phyloP scores from a whole-genome alignment of 1,140 invertebrate species.

The Anadara kagoshimensis region DNA sequence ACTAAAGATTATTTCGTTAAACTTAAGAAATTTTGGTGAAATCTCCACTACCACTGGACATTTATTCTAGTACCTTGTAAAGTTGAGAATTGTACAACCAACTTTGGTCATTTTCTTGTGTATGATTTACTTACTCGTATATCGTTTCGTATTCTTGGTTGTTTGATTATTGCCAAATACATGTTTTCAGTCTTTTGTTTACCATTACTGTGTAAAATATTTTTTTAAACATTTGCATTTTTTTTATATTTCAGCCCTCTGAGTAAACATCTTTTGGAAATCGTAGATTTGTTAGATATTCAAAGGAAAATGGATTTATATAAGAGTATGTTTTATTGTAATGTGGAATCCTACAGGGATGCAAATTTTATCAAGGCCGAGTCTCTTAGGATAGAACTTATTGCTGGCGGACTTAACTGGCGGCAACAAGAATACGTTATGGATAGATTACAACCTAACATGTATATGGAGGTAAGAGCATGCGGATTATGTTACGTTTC shows the following conservation, averaged over 20 bases:
- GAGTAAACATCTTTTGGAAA: slow-evolving; percentile 65
- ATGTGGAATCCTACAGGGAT: slow-evolving; percentile 57
- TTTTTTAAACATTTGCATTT: not conserved
- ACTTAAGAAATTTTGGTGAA: no score
- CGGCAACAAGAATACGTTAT: slow-evolving; percentile 68
- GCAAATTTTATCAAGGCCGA: slow-evolving; percentile 66
- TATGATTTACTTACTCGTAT: no score
- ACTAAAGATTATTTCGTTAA: no score
- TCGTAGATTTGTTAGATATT: slow-evolving; percentile 65
- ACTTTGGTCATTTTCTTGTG: no score
- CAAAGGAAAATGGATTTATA: slow-evolving; percentile 69
- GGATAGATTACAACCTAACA: slow-evolving; percentile 60
- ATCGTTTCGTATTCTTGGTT: no score
- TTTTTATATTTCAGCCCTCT: slow-evolving; percentile 52
- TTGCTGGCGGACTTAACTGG: slow-evolving; percentile 68
- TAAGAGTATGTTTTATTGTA: slow-evolving; percentile 67
- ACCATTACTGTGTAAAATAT: no score
- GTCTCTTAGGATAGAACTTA: slow-evolving; percentile 65
- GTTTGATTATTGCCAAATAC: no score
- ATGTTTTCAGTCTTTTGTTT: no score
- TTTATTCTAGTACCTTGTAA: no score
- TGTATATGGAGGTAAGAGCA: slow-evolving; percentile 64
- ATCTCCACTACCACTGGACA: no score
- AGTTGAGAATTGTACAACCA: no score
- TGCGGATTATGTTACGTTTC: not conserved